Evolutionary conservation across 1,140 invertebrate genomes (phyloP).

Genomic region (Drosophila nasuta): DNA sequence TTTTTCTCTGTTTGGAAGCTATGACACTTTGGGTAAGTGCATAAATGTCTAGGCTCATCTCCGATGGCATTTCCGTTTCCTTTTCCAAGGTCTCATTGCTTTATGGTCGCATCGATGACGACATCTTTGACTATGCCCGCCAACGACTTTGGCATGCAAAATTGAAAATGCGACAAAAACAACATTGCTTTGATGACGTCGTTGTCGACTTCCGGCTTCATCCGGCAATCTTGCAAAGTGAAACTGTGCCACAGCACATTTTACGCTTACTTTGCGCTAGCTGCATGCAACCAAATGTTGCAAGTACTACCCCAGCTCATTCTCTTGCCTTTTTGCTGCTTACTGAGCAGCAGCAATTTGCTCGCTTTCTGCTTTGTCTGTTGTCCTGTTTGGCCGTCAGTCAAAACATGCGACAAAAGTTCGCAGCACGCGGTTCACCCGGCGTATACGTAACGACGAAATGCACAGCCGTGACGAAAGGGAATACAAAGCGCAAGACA

Average conservation of each 20-base stretch:
- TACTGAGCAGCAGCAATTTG: background rate
- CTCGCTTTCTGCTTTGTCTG: conserved; percentile 26
- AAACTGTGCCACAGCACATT: conserved; percentile 42
- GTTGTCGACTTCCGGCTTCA: conserved; percentile 5
- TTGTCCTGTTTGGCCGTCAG: conserved; percentile 36
- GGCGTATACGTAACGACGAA: conserved; percentile 67
- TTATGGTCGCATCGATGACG: conserved; percentile 32
- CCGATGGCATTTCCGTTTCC: conserved; percentile 7
- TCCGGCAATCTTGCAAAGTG: conserved; percentile 12
- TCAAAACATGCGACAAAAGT: conserved; percentile 45
- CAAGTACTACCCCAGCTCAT: conserved; percentile 1
- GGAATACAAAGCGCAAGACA: conserved; percentile 26
- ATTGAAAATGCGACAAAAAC: background rate
- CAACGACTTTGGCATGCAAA: conserved; percentile 20
- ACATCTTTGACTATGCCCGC: background rate
- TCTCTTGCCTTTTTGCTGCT: background rate
- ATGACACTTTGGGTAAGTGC: conserved; percentile 8
- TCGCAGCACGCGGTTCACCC: conserved; percentile 15
- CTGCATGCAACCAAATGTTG: conserved; percentile 26
- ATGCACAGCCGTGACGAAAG: conserved; percentile 48
- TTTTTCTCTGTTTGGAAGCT: background rate
- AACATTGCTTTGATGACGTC: conserved; percentile 20
- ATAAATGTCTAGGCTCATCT: conserved; percentile 2
- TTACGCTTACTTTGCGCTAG: conserved; percentile 50
- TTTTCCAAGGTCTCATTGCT: conserved; percentile 25